Conservation (phyloP, 2,797 vertebrate genomes). For the Ibycter americanus region DNA sequence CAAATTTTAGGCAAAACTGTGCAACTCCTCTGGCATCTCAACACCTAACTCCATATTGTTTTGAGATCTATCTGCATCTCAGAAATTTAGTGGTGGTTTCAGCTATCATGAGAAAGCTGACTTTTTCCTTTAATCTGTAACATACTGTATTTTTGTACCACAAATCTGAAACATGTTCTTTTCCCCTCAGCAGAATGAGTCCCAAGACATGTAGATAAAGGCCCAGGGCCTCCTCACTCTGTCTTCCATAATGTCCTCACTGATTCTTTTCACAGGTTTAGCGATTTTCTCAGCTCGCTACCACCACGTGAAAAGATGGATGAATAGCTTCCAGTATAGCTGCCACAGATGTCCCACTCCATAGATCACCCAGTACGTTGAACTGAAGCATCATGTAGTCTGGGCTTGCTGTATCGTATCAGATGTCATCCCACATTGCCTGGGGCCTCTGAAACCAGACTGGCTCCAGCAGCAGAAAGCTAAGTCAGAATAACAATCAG, state of each 20-base stretch:
- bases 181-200: not conserved
- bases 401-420: not conserved
- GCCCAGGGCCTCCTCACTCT: not conserved
- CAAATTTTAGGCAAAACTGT: not conserved
- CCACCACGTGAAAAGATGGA: not conserved
- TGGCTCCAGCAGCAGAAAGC: not conserved
- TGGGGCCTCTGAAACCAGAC: not conserved
- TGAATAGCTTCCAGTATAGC: conserved; percentile 1
- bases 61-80: not conserved
- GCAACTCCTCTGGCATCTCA: not conserved
- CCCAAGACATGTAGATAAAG: not conserved
- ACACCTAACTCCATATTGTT: not conserved
- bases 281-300: not conserved
- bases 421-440: not conserved
- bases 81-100: not conserved
- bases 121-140: not conserved
- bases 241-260: not conserved
- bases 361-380: not conserved
- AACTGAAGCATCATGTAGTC: not conserved
- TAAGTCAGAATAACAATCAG: not conserved
- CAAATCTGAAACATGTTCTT: not conserved
- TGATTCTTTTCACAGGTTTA: not conserved
- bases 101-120: not conserved
- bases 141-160: not conserved
- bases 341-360: not conserved